phyloP scores from a whole-genome alignment of 2,888 invertebrate species.

The Chirona hameri region DNA sequence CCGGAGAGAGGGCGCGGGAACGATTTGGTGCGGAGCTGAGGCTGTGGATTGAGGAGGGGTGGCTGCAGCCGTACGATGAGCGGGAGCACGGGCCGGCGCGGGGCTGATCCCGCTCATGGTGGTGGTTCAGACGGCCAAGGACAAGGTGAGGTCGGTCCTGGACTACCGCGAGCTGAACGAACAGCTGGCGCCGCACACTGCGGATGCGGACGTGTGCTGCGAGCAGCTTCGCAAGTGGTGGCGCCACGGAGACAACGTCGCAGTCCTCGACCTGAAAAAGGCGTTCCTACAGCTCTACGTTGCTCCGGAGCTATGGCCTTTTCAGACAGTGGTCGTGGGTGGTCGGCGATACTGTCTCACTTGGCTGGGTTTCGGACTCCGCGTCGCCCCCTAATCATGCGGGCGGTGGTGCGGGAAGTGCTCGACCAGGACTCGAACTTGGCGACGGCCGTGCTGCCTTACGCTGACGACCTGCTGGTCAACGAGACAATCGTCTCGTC shows the following conservation, averaged over 20 bases:
- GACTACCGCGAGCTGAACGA: conserved; percentile 32
- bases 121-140: not conserved
- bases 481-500: conserved; percentile 31
- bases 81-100: not conserved
- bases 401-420: conserved; percentile 8
- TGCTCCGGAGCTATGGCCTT: conserved; percentile 22
- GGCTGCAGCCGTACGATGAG: not conserved
- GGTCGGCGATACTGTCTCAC: conserved; percentile 32
- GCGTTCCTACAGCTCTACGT: conserved; percentile 31
- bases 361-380: conserved; percentile 31
- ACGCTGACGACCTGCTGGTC: conserved; percentile 30
- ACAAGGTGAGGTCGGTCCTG: conserved; percentile 30
- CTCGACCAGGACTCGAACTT: conserved; percentile 13
- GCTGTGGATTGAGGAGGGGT: not conserved
- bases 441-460: not conserved
- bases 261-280: conserved; percentile 30
- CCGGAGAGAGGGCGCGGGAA: not conserved
- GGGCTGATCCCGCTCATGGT: not conserved
- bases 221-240: conserved; percentile 30
- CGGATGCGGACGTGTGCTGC: conserved; percentile 6
- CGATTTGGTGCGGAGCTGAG: too few relatives aligned
- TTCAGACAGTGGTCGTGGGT: conserved; percentile 27
- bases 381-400: conserved; percentile 28
- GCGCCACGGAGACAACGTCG: not conserved
- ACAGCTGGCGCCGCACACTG: conserved; percentile 13